These are phyloP conservation scores for Graptemys geographica DNA, from an alignment of 2,797 vertebrate species.

Conservation along the genomic window DNA sequence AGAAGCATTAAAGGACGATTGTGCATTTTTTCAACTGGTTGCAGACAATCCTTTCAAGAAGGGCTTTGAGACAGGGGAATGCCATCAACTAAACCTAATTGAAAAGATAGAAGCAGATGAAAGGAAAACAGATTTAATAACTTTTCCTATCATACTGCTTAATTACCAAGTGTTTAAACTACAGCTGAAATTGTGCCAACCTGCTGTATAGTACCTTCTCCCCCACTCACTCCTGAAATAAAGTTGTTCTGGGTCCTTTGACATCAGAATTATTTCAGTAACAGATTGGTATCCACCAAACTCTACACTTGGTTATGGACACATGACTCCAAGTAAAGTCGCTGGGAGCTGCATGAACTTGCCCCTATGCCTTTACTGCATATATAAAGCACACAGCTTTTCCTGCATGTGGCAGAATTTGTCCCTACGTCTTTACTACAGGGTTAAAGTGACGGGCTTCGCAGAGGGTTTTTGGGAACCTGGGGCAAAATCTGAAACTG, in stretches of 20 bases:
- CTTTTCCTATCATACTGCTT: conserved; percentile 34
- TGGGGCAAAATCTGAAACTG: neutral
- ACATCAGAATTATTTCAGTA: neutral
- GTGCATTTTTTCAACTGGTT: neutral
- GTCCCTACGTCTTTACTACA: neutral
- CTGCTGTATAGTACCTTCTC: neutral
- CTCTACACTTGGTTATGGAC: neutral
- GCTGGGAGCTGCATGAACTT: neutral
- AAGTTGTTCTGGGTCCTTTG: conserved; percentile 12
- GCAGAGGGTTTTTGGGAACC: neutral
- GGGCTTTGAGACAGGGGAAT: neutral
- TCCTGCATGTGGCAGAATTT: accelerated
- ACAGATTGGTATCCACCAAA: neutral
- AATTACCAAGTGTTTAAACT: conserved; percentile 18
- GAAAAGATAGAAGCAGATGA: conserved; percentile 14
- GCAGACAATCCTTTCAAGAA: conserved; percentile 27
- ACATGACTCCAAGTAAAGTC: neutral
- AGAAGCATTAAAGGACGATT: conserved; percentile 3
- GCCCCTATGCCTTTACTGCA: neutral
- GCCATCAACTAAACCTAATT: conserved; percentile 1
- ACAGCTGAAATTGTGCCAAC: neutral
- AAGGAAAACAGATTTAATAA: neutral
- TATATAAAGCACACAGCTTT: neutral
- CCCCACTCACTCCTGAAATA: neutral
- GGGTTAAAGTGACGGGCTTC: neutral